Percentiles rank a stretch among this genome's conserved stretches.
Conservation (phyloP, 1,140 invertebrate genomes). For the Rhyzopertha dominica region DNA sequence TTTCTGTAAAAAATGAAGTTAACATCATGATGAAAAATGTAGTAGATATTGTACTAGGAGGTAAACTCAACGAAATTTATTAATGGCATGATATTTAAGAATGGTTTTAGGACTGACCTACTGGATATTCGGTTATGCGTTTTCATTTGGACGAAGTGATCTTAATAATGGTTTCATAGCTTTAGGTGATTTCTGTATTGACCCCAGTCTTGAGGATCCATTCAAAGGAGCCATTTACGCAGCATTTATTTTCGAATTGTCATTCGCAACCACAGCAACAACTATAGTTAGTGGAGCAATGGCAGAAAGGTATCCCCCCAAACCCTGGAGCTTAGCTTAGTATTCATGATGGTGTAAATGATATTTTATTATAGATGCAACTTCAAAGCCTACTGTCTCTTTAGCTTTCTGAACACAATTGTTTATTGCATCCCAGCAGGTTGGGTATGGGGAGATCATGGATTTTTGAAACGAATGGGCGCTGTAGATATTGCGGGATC, state of each 20-base stretch:
- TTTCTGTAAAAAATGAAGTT: conserved; percentile 90
- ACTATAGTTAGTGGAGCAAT: conserved; percentile 89
- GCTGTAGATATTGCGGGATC: conserved; percentile 86
- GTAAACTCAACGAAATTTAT: conserved; percentile 38
- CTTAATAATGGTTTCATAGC: conserved; percentile 70
- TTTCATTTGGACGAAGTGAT: conserved; percentile 76
- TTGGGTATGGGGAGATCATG: conserved; percentile 86
- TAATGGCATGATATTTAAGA: background rate
- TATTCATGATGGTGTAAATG: conserved; percentile 6
- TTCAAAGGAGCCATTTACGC: conserved; percentile 74
- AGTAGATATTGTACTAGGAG: conserved; percentile 87
- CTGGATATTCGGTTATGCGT: conserved; percentile 90
- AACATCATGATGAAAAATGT: conserved; percentile 98
- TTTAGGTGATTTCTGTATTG: conserved; percentile 65
- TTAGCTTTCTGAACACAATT: conserved; percentile 83
- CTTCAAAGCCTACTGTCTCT: conserved; percentile 85
- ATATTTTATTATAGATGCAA: conserved; percentile 61
- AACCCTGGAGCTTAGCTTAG: background rate
- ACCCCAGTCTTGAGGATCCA: conserved; percentile 61
- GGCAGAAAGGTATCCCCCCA: conserved; percentile 73
- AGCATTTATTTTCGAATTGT: conserved; percentile 81
- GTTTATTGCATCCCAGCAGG: conserved; percentile 92
- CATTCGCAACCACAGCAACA: conserved; percentile 86
- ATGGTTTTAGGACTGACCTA: conserved; percentile 67
- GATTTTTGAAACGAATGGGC: conserved; percentile 75